Evolutionary conservation across 2,797 vertebrate genomes (phyloP), one percentile per base, ranked within the genome.

Genomic region (Danio kyathit): DNA sequence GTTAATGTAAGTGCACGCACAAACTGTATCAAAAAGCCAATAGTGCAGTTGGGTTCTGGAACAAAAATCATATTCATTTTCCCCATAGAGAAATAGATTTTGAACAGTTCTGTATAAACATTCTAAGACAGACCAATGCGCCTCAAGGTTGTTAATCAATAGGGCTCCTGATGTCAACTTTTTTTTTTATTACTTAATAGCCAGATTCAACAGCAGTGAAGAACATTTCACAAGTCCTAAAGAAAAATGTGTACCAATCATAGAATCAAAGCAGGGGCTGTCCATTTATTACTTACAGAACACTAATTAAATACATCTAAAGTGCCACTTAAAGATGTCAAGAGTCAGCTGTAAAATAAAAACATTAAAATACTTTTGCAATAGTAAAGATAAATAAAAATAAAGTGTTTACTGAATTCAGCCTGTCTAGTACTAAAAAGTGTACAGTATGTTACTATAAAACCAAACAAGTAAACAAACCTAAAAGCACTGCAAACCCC

Each of bases 11-110:
- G 7, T 7, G 9, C 6, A 40, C 48, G 17, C 6, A 70, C 67
- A 70, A 72, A 72, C 16, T 57, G 6, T n/a, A 56, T 72, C 67
- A 71, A 41, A 52, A 19, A 56, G 4, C n/a, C 38, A 54, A 71
- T 12, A 12, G 2, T 56, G 51, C 40, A 12, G 6, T 41, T 9
- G 4, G 10, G n/a, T 8, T 71, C 14, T 54, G 10, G 21, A 41
- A 14, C 9, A 17, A 56, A 8, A 8, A 13, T 13, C 4, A 2
- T 19, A 16, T 69, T 38, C 0, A 69, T 38, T 49, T 67, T 67
- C 7, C 49, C 19, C 2, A 38, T 38, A 16, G 8, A 51, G 19
- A 49, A 41, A 69, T 9, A 2, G 21, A 38, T 69, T 69, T 52
- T 70, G 41, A 63, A 63, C 14, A 17, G 5, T 17, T 64, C 16